Evolutionary conservation across 2,888 invertebrate genomes (phyloP), one percentile per base, ranked within the genome.

Genomic region (Pristionchus exspectatus): DNA sequence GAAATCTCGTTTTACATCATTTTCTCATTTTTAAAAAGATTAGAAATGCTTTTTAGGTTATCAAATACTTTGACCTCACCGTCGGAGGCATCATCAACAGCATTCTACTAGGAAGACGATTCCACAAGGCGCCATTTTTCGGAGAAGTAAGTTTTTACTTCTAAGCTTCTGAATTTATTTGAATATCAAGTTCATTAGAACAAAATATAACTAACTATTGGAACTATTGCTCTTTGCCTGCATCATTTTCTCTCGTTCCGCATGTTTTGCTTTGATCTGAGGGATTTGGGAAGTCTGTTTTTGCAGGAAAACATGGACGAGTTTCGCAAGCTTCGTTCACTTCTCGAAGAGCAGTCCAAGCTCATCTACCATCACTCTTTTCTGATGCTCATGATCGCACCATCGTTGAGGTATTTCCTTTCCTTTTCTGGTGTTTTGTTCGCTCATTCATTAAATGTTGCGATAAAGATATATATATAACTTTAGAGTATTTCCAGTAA

Each of bases 11-110:
- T 21, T 56, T 56, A 1, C 4, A 2, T 10, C 1, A 56, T 56
- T 56, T 56, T 56, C n/a, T 56, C 12, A 56, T 3, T 38, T 38
- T 38, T 3, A 38, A 38, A 38, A 38, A 56, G 1, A 21, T 56
- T 21, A 21, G 5, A 56, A 16, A 16, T 56, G 2, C 56, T 56
- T 21, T 21, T 56, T 14, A 56, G 56, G 56, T 66, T 12, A 66
- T 66, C 77, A 77, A 77, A 16, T 77, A 77, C 77, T 44, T 77
- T 14, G 77, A 77, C 38, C 38, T 24, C 33, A 24, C 77, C 12
- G 77, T 77, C 5, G 77, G 77, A 38, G 44, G 77, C 30, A 77
- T 77, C 77, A 77, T 77, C 77, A 77, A 77, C 38, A 44, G 21
- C 38, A 77, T 44, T 2, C 38, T 77, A 7, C 38, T 77, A 16